Evolutionary conservation across 2,113 vertebrate species (phyloP).

Genomic region (Gadus macrocephalus): DNA sequence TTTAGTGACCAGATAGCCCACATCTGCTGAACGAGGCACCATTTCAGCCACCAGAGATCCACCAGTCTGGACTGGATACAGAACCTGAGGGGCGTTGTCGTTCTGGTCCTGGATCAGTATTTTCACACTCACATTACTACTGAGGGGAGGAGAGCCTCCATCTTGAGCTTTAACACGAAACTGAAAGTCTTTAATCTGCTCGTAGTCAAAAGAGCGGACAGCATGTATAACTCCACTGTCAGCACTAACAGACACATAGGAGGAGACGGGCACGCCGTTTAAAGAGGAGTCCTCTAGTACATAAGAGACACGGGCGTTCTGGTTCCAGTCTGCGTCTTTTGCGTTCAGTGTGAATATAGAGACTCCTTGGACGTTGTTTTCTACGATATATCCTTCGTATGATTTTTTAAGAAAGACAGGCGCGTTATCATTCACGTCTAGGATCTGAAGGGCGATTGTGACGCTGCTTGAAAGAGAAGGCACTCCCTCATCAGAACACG

Average conservation of each 20-base stretch:
- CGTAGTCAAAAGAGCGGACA: slow-evolving; percentile 74
- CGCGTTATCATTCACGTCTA: slow-evolving; percentile 63
- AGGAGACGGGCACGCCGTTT: slow-evolving; percentile 67
- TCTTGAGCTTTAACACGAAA: slow-evolving; percentile 41
- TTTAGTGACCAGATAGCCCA: slow-evolving; percentile 51
- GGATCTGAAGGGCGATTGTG: slow-evolving; percentile 51
- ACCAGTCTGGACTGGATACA: slow-evolving; percentile 54
- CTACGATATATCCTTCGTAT: slow-evolving; percentile 51
- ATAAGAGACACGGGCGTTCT: slow-evolving; percentile 73
- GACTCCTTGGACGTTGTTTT: slow-evolving; percentile 64
- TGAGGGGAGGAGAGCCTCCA: slow-evolving; percentile 47
- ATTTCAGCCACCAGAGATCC: slow-evolving; percentile 66
- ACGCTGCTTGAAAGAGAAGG: slow-evolving; percentile 53
- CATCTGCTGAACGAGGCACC: slow-evolving; percentile 58
- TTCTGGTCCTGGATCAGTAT: no score
- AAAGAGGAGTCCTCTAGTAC: slow-evolving; percentile 67
- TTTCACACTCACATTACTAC: no score
- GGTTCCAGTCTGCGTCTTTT: slow-evolving; percentile 64
- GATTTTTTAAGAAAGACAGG: slow-evolving; percentile 52
- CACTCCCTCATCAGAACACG: slow-evolving; percentile 48
- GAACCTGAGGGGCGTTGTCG: slow-evolving; percentile 38
- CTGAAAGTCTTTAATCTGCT: slow-evolving; percentile 52
- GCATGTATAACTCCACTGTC: slow-evolving; percentile 78
- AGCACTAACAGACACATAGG: slow-evolving; percentile 78
- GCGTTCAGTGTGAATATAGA: slow-evolving; percentile 67